Percentiles rank a stretch among this genome's conserved stretches.
Conservation (phyloP, 2,797 vertebrate species). For the Dermochelys coriacea region DNA sequence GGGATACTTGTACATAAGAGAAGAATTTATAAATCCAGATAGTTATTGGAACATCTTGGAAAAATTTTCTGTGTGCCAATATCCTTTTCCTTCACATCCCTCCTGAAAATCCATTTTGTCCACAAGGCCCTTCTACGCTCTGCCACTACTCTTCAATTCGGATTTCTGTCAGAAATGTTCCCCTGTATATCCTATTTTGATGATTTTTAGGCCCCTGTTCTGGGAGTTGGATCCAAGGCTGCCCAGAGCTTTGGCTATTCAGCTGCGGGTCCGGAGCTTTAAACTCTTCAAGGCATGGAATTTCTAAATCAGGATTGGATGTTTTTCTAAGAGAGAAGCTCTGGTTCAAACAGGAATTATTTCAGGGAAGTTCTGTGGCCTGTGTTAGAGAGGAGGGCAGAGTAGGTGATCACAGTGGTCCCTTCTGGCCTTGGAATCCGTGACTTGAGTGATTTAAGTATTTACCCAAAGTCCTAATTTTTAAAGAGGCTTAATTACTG, state of each 20-base stretch:
- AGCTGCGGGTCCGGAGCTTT: not conserved
- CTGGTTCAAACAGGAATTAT: not conserved
- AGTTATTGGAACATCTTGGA: conserved; percentile 45
- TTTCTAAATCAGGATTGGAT: not conserved
- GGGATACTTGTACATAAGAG: conserved; percentile 18
- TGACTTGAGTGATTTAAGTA: not conserved
- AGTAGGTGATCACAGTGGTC: not conserved
- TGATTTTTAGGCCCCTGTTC: conserved; percentile 23
- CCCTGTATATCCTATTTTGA: fast-evolving
- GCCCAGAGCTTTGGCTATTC: not conserved
- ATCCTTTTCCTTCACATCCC: not conserved
- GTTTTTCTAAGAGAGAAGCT: not conserved
- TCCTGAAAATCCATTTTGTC: conserved; percentile 21
- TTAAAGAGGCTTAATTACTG: not conserved
- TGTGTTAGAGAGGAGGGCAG: not conserved
- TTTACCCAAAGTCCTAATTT: not conserved
- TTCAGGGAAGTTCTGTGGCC: not conserved
- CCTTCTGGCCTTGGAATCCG: not conserved
- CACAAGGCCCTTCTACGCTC: not conserved
- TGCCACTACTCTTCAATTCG: not conserved
- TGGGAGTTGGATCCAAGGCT: not conserved
- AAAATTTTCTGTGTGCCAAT: not conserved
- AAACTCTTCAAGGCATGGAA: not conserved
- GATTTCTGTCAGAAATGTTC: not conserved
- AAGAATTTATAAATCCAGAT: conserved; percentile 47